These are phyloP conservation scores for Caloenas nicobarica DNA, from an alignment of 2,113 vertebrate genomes.

Conservation along the genomic window DNA sequence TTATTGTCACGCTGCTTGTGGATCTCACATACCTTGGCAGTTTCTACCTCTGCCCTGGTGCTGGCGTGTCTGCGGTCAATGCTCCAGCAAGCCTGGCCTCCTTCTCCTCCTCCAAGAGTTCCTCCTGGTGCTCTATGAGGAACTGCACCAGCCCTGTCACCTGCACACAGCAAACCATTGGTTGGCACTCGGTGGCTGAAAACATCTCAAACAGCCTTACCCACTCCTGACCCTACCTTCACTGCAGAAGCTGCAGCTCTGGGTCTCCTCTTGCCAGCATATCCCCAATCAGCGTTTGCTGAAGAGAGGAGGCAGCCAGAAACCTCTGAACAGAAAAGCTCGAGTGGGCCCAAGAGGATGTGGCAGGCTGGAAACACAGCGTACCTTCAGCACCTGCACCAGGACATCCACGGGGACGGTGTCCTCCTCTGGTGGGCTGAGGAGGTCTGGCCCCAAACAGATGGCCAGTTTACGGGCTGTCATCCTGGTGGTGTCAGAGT, in stretches of 20 bases:
- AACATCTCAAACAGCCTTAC: neutral
- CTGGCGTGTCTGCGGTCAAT: slow-evolving; percentile 68
- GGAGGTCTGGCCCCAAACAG: slow-evolving; percentile 82
- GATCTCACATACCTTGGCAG: neutral
- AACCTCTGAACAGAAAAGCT: neutral
- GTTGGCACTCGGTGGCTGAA: neutral
- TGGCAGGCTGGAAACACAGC: accelerated
- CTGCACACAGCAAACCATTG: slow-evolving; percentile 50
- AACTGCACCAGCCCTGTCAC: slow-evolving; percentile 78
- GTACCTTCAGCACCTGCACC: slow-evolving; percentile 67
- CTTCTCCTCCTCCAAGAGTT: slow-evolving; percentile 80
- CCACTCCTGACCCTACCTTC: neutral
- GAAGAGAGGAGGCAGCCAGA: neutral
- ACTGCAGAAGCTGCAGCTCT: neutral
- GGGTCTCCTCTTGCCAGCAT: neutral
- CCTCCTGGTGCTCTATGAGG: slow-evolving; percentile 79
- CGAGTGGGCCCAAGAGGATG: accelerated
- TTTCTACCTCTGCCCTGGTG: neutral
- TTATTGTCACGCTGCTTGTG: neutral
- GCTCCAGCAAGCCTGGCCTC: slow-evolving; percentile 66
- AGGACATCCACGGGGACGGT: slow-evolving; percentile 56
- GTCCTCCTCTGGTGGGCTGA: slow-evolving; percentile 59
- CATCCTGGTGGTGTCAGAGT: slow-evolving; percentile 80
- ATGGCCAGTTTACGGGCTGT: slow-evolving; percentile 82
- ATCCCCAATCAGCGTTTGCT: accelerated